Evolutionary conservation across 2,888 invertebrate genomes (phyloP).

Genomic region (Phymatocera aterrima): DNA sequence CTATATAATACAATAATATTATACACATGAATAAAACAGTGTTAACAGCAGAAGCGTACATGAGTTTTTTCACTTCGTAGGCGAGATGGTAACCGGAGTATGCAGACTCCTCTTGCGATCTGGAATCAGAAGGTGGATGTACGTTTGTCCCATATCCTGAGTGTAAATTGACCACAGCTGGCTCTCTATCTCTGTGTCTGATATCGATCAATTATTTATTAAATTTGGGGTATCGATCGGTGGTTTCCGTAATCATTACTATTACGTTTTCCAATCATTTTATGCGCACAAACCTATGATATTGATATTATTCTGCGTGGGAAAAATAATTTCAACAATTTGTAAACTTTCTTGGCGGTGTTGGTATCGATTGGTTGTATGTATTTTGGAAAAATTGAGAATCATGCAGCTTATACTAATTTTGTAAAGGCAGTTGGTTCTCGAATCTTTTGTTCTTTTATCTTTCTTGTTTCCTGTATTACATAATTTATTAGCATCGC

Average conservation of each 20-base stretch:
- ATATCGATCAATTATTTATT: not conserved
- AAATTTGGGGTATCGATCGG: not conserved
- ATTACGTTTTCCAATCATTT: no score
- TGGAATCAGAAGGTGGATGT: conserved; percentile 82
- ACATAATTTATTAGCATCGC: no score
- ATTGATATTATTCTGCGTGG: no score
- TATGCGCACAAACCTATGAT: no score
- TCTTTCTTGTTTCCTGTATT: no score
- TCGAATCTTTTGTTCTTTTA: not conserved
- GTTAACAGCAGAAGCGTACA: conserved; percentile 87
- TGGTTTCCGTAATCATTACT: no score
- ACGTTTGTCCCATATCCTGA: conserved; percentile 58
- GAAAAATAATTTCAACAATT: no score
- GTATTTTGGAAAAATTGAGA: not conserved
- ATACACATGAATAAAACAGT: conserved; percentile 61
- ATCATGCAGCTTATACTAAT: not conserved
- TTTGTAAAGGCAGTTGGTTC: no score
- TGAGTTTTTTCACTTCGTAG: conserved; percentile 99
- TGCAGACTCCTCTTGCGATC: conserved; percentile 92
- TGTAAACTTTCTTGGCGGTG: no score
- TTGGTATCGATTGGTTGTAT: no score
- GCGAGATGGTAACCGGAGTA: conserved; percentile 99
- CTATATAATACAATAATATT: conserved; percentile 24
- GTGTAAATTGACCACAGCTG: conserved; percentile 28
- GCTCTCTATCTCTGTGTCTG: conserved; percentile 6